Evolutionary conservation across 2,888 invertebrate genomes (phyloP).

Genomic region (Lymantria monacha): DNA sequence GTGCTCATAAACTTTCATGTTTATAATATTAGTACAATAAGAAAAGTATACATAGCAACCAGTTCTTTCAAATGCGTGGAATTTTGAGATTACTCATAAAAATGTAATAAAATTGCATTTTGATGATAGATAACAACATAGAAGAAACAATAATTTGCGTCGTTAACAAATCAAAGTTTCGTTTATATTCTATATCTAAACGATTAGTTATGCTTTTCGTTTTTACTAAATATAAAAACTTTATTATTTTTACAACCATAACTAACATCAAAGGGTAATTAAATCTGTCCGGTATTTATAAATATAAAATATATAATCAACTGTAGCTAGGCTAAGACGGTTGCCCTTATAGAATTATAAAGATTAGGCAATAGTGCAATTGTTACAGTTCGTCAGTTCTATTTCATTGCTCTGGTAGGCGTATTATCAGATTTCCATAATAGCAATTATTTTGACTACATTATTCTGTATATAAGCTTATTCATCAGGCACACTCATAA

Average conservation of each 20-base stretch:
- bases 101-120: background rate
- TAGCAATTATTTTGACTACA: too few relatives aligned
- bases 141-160: constrained; percentile 1
- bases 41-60: too few relatives aligned
- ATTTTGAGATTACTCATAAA: background rate
- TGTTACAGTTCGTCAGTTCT: too few relatives aligned
- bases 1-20: too few relatives aligned
- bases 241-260: background rate
- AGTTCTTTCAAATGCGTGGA: too few relatives aligned
- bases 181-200: constrained; percentile 13
- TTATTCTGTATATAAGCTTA: too few relatives aligned
- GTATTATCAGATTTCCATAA: too few relatives aligned
- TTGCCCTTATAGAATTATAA: too few relatives aligned
- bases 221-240: background rate
- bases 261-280: background rate
- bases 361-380: too few relatives aligned
- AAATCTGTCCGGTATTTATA: constrained; percentile 5
- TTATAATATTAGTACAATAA: too few relatives aligned
- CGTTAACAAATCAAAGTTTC: constrained; percentile 6
- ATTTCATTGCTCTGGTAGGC: too few relatives aligned
- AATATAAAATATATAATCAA: background rate
- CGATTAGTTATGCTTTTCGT: constrained; percentile 14
- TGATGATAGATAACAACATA: constrained; percentile 1
- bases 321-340: constrained; percentile 3
- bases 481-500: too few relatives aligned